Percentiles rank a stretch among this genome's conserved stretches.
These are phyloP conservation scores for Schizopygopsis pylzovi DNA, from an alignment of 2,797 vertebrate species.

Conservation along the genomic window DNA sequence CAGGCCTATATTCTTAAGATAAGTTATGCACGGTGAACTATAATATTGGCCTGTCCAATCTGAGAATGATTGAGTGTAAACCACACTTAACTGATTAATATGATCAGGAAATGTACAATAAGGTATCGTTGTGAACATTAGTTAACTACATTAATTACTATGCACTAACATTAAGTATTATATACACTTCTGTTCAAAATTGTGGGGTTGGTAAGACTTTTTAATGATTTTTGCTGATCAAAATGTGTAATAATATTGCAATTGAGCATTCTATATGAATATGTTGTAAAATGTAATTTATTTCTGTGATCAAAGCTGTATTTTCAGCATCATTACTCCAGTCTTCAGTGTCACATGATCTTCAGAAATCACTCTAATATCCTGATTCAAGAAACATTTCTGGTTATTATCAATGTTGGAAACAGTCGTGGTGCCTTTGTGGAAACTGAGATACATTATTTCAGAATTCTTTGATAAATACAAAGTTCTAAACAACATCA, in stretches of 20 bases:
- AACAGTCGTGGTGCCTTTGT: neutral
- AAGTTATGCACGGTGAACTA: neutral
- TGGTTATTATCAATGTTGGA: neutral
- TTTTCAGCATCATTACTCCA: neutral
- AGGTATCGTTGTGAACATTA: neutral
- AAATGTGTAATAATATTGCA: neutral
- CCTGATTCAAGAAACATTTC: neutral
- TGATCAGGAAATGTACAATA: neutral
- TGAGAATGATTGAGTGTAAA: neutral
- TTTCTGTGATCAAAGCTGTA: neutral
- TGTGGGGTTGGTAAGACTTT: neutral
- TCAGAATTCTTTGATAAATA: neutral
- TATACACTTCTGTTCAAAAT: neutral
- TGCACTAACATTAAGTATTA: neutral
- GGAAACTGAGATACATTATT: neutral
- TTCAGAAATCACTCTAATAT: neutral
- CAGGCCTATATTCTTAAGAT: neutral
- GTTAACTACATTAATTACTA: neutral
- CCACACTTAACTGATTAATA: neutral
- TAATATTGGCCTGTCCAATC: neutral
- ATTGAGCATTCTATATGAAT: neutral
- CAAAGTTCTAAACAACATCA: no score
- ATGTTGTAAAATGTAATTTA: neutral
- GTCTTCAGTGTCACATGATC: neutral
- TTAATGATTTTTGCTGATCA: neutral